Percentiles rank a stretch among this genome's conserved stretches.
phyloP scores from a whole-genome alignment of 1,140 invertebrate genomes.

The Sitophilus oryzae region DNA sequence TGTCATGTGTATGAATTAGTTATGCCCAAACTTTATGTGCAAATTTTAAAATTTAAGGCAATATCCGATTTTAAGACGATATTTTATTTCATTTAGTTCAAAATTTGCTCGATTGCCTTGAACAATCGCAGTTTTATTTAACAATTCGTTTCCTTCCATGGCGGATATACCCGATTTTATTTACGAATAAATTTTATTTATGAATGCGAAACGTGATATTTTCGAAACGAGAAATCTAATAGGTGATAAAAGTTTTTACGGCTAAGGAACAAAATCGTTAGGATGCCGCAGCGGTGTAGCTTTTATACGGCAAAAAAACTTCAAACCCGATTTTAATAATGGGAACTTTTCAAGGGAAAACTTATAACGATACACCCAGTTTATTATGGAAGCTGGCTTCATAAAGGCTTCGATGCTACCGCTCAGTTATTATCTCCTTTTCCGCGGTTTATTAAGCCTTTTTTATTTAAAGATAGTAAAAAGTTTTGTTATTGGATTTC shows the following conservation, averaged over 20 bases:
- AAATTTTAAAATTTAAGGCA: no score
- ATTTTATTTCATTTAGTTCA: no score
- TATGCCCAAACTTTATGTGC: no score
- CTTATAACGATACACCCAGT: not conserved
- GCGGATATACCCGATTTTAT: no score
- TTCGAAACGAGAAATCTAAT: not conserved
- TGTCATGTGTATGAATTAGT: no score
- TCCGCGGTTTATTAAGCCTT: not conserved
- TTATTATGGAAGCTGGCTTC: not conserved
- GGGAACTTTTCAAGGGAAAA: not conserved
- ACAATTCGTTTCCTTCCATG: no score
- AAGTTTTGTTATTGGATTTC: not conserved
- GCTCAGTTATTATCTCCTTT: not conserved
- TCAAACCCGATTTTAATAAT: not conserved
- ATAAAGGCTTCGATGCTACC: not conserved
- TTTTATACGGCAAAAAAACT: not conserved
- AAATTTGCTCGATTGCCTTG: no score
- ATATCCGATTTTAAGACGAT: no score
- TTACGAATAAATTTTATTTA: no score
- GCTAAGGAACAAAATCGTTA: not conserved
- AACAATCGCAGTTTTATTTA: no score
- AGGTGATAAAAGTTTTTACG: not conserved
- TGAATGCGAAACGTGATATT: not conserved
- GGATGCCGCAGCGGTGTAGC: not conserved
- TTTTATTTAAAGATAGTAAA: not conserved